phyloP scores from a whole-genome alignment of 2,113 vertebrate species.

The Hiodon alosoides region DNA sequence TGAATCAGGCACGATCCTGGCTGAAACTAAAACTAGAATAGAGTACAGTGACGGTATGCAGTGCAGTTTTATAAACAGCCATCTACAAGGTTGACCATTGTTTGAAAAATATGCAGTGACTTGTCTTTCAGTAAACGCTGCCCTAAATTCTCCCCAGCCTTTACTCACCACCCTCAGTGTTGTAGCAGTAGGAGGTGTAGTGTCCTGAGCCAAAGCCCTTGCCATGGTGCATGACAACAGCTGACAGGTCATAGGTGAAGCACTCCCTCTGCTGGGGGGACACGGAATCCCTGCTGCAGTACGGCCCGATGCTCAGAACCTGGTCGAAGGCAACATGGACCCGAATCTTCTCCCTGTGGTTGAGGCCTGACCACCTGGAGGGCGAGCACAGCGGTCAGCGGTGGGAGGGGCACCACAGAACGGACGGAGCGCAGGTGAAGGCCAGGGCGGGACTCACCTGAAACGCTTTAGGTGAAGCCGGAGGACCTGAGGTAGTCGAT shows the following conservation, averaged over 20 bases:
- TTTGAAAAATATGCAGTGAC: too few relatives aligned
- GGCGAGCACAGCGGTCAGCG: background rate
- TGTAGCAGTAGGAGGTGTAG: slow-evolving; percentile 99
- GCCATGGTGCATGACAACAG: slow-evolving; percentile 98
- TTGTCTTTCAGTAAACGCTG: too few relatives aligned
- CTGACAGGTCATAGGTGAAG: slow-evolving; percentile 95
- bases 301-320: slow-evolving; percentile 95
- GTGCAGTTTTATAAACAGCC: too few relatives aligned
- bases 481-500: slow-evolving; percentile 99
- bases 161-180: slow-evolving; percentile 97
- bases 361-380: slow-evolving; percentile 94
- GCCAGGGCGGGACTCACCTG: slow-evolving; percentile 67
- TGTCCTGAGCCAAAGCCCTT: slow-evolving; percentile 99
- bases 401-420: background rate
- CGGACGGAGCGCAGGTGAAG: background rate
- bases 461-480: slow-evolving; percentile 98
- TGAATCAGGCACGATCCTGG: too few relatives aligned
- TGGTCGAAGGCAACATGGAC: slow-evolving; percentile 98
- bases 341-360: slow-evolving; percentile 98
- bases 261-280: slow-evolving; percentile 79
- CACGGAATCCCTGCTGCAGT: slow-evolving; percentile 87
- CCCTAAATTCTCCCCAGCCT: background rate
- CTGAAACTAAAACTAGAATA: too few relatives aligned
- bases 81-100: too few relatives aligned
- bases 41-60: too few relatives aligned